Evolutionary conservation across 2,113 vertebrate species (phyloP).

Genomic region (Oenanthe oenanthe): DNA sequence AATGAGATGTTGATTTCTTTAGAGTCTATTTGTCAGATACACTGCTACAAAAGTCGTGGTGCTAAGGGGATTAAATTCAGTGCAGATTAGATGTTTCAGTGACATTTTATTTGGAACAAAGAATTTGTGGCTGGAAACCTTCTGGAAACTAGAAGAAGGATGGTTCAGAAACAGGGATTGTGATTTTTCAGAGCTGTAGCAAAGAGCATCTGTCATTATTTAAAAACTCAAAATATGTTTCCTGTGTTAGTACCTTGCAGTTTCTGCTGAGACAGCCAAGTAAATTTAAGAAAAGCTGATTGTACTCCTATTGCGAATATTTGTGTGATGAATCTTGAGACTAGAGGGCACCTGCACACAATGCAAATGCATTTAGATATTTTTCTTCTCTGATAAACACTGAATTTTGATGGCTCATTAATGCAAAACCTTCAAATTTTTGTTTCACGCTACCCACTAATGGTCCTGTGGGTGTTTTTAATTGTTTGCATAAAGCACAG

Average conservation of each 20-base stretch:
- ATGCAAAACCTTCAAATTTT: not conserved
- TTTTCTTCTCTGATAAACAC: not conserved
- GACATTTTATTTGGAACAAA: constrained; percentile 27
- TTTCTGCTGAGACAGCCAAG: not conserved
- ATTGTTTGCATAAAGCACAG: not conserved
- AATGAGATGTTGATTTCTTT: not conserved
- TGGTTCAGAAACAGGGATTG: not conserved
- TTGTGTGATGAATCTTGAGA: not conserved
- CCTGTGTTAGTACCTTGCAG: not conserved
- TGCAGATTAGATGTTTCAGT: not conserved
- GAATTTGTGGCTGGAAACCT: not conserved
- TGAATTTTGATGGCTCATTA: constrained; percentile 34
- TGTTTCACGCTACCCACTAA: not conserved
- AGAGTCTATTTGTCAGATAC: not conserved
- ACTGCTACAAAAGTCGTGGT: not conserved
- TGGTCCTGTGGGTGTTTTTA: not conserved
- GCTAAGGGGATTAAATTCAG: not conserved
- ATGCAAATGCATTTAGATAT: not conserved
- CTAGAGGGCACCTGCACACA: not conserved
- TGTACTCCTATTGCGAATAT: not conserved
- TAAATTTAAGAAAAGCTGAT: not conserved
- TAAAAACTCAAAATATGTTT: not conserved
- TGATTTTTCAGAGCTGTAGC: not conserved
- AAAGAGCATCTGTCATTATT: not conserved
- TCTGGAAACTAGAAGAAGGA: not conserved